Evolutionary conservation across 2,888 invertebrate species (phyloP).

Genomic region (Drosophila pegasa): DNA sequence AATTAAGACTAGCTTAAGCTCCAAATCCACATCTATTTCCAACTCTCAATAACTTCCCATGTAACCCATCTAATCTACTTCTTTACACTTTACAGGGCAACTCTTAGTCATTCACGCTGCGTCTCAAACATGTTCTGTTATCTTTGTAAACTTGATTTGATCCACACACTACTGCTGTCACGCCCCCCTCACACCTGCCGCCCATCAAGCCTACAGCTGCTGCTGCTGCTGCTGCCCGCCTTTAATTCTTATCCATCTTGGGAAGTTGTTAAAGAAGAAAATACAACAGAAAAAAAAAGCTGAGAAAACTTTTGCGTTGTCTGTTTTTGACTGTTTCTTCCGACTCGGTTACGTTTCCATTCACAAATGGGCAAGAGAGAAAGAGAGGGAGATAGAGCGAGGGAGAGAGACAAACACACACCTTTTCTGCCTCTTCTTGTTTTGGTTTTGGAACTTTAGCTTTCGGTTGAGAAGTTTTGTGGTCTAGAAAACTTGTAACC

Average conservation of each 20-base stretch:
- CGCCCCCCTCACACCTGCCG: conserved; percentile 8
- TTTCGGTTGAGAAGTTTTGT: conserved; percentile 70
- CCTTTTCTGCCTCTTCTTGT: conserved; percentile 34
- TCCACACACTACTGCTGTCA: conserved; percentile 5
- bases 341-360: conserved; percentile 43
- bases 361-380: conserved; percentile 19
- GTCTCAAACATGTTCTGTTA: conserved; percentile 28
- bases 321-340: conserved; percentile 53
- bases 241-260: conserved; percentile 59
- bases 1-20: background rate
- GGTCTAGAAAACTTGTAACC: conserved; percentile 73
- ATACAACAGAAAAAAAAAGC: conserved; percentile 46
- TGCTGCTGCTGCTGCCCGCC: conserved; percentile 12
- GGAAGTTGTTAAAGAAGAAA: conserved; percentile 66
- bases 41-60: background rate
- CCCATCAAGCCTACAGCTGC: background rate
- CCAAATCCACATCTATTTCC: background rate
- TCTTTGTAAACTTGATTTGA: conserved; percentile 58
- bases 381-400: conserved; percentile 33
- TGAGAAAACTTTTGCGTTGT: conserved; percentile 67
- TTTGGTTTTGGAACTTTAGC: conserved; percentile 64
- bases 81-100: conserved; percentile 4
- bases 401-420: conserved; percentile 24
- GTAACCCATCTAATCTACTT: background rate
- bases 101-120: background rate